A percentile compares a stretch with the other conserved stretches of the same genome.
phyloP scores from a whole-genome alignment of 2,113 vertebrate genomes.

The Micromys minutus region DNA sequence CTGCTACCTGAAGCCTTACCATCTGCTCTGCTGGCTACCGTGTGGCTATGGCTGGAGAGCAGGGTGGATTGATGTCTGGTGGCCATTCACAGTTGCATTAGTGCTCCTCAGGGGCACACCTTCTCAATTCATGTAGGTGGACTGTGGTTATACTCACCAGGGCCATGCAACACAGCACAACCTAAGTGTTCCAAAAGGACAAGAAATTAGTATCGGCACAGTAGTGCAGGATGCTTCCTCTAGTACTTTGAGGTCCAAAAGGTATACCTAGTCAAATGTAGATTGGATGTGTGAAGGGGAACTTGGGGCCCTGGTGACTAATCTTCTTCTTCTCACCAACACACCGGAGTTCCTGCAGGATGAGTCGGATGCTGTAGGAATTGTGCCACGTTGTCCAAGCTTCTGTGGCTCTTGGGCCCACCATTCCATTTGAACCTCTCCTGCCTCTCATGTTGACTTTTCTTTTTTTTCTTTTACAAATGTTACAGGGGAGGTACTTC shows the following conservation, averaged over 20 bases:
- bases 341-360: background rate
- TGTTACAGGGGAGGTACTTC: background rate
- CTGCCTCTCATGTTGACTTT: background rate
- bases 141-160: too few species aligned
- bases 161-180: background rate
- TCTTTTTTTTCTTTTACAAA: background rate
- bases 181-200: background rate
- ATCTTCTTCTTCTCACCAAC: background rate
- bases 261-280: background rate
- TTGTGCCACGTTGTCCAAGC: background rate
- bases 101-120: background rate
- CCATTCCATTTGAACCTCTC: background rate
- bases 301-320: background rate
- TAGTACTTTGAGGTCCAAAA: background rate
- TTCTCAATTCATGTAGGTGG: background rate
- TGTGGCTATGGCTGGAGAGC: background rate
- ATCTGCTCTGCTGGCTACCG: background rate
- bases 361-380: background rate
- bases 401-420: background rate
- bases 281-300: background rate
- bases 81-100: background rate
- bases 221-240: background rate
- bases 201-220: background rate
- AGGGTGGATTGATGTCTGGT: background rate
- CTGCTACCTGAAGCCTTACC: background rate